A percentile compares a stretch with the other conserved stretches of the same genome.
phyloP scores from a whole-genome alignment of 1,140 invertebrate species.

The Drosophila lacteicornis region DNA sequence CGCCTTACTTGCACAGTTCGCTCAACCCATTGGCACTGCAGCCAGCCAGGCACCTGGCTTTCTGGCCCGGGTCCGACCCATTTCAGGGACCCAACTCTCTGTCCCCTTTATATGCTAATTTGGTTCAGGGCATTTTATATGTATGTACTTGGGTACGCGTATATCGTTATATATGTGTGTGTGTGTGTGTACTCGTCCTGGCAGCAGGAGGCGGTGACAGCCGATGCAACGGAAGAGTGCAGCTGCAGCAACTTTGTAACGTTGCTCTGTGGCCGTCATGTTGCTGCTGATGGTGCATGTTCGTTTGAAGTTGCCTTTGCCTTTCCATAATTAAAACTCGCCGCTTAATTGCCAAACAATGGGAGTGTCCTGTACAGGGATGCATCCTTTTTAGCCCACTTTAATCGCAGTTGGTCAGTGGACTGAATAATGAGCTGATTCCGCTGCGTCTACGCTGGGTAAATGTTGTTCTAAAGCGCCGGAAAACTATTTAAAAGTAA shows the following conservation, averaged over 20 bases:
- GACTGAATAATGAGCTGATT: constrained; percentile 29
- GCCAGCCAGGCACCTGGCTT: constrained; percentile 46
- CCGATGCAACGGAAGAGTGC: constrained; percentile 41
- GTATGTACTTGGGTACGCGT: constrained; percentile 10
- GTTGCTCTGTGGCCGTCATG: constrained; percentile 33
- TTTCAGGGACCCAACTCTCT: background rate
- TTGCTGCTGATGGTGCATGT: constrained; percentile 54
- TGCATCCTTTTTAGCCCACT: constrained; percentile 4
- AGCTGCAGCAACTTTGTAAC: constrained; percentile 43
- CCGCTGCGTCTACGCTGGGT: background rate
- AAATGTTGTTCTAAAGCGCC: too few relatives aligned
- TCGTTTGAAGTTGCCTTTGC: constrained; percentile 58
- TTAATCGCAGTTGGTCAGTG: constrained; percentile 55
- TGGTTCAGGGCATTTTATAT: constrained; percentile 72
- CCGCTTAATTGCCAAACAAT: constrained; percentile 82
- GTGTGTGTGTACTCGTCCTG: constrained; percentile 28
- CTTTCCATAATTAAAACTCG: constrained; percentile 80
- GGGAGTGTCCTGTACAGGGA: constrained; percentile 15
- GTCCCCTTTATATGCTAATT: constrained; percentile 68
- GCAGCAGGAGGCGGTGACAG: constrained; percentile 23
- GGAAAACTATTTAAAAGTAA: background rate
- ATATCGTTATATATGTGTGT: constrained; percentile 22
- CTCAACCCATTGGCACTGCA: constrained; percentile 15
- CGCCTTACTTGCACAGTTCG: constrained; percentile 8
- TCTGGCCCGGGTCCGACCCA: constrained; percentile 11